phyloP scores from a whole-genome alignment of 1,140 invertebrate species.

The Leptinotarsa undecemlineata region DNA sequence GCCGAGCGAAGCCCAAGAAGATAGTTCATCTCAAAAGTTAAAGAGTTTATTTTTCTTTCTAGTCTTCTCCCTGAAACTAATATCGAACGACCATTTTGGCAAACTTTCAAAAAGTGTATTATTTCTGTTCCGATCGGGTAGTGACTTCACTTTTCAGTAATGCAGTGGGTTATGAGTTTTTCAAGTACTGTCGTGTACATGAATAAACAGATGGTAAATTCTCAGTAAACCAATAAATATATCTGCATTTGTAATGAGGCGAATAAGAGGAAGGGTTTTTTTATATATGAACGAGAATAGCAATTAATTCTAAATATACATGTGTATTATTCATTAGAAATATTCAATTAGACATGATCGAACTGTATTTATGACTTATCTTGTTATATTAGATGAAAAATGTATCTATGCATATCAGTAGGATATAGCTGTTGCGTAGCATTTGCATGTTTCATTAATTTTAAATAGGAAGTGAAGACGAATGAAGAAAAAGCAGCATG shows the following conservation, averaged over 20 bases:
- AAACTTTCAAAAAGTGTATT: no score
- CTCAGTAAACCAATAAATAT: slow-evolving; percentile 5
- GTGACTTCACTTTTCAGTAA: background rate
- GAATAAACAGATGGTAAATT: slow-evolving; percentile 15
- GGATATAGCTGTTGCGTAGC: background rate
- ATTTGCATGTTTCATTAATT: background rate
- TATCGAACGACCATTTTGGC: no score
- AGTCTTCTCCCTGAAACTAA: no score
- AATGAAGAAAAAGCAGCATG: no score
- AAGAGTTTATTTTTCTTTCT: no score
- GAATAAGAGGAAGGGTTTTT: slow-evolving; percentile 13
- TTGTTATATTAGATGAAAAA: background rate
- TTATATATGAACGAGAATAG: slow-evolving; percentile 11
- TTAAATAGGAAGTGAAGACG: background rate
- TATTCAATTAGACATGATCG: slow-evolving; percentile 3
- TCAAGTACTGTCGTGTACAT: background rate
- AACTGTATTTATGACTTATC: slow-evolving; percentile 3
- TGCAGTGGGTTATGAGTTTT: background rate
- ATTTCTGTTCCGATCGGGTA: no score
- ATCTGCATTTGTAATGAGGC: background rate
- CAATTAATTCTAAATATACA: slow-evolving; percentile 11
- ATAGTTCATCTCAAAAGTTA: no score
- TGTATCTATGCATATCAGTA: background rate
- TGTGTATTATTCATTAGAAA: slow-evolving; percentile 6
- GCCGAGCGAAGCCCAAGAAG: no score